phyloP scores from a whole-genome alignment of 1,140 invertebrate species.

The Heliconius hewitsoni region DNA sequence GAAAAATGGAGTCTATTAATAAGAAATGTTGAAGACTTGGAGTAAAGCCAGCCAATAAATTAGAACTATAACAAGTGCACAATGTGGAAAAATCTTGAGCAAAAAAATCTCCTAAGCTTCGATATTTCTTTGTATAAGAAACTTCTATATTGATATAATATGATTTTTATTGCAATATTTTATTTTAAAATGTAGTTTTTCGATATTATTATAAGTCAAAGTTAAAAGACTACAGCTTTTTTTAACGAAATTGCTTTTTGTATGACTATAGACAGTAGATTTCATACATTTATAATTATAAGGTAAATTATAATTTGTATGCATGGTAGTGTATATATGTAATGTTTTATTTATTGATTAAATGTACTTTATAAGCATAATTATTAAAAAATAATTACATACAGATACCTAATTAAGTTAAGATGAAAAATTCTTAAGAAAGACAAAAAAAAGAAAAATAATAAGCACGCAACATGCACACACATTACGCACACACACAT shows the following conservation, averaged over 20 bases:
- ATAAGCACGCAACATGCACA: background rate
- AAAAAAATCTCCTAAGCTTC: background rate
- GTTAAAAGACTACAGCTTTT: too few relatives aligned
- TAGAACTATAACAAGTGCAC: background rate
- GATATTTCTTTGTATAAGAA: background rate
- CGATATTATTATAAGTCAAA: background rate
- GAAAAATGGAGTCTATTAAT: conserved; percentile 17
- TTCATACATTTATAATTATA: background rate
- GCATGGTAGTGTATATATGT: too few relatives aligned
- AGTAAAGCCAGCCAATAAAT: conserved; percentile 24
- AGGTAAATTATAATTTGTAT: too few relatives aligned
- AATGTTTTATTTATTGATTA: too few relatives aligned
- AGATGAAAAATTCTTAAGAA: too few relatives aligned
- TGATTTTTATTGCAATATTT: background rate
- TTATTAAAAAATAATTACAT: too few relatives aligned
- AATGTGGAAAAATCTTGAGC: background rate
- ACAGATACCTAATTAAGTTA: too few relatives aligned
- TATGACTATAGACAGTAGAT: background rate
- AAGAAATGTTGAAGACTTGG: conserved; percentile 23
- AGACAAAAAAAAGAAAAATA: background rate
- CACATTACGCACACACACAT: background rate
- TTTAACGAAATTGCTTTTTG: too few relatives aligned
- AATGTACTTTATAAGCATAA: too few relatives aligned
- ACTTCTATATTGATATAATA: background rate
- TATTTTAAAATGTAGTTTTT: background rate